A percentile compares a stretch with the other conserved stretches of the same genome.
phyloP scores from a whole-genome alignment of 2,113 vertebrate genomes.

The Acanthisitta chloris region DNA sequence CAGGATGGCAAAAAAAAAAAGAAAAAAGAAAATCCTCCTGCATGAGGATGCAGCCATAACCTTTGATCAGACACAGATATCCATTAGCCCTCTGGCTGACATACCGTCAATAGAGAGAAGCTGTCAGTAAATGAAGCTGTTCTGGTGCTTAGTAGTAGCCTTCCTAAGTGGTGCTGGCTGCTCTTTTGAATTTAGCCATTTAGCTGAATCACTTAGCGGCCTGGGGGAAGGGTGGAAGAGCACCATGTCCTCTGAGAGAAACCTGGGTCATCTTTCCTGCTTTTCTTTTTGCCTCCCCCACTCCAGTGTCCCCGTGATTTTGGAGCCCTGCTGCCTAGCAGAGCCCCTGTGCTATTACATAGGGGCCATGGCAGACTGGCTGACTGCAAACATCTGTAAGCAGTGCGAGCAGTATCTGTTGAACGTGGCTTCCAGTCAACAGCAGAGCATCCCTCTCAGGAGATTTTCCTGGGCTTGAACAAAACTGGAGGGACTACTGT shows the following conservation, averaged over 20 bases:
- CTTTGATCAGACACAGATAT: background rate
- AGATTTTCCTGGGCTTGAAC: slow-evolving; percentile 41
- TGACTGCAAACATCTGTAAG: slow-evolving; percentile 47
- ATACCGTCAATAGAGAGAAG: background rate
- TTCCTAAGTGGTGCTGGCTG: background rate
- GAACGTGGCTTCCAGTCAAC: slow-evolving; percentile 17
- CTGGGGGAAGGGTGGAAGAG: background rate
- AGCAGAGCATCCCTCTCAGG: background rate
- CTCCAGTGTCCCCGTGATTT: slow-evolving; percentile 46
- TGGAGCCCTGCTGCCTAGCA: slow-evolving; percentile 38
- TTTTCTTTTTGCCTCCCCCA: background rate
- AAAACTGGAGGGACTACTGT: background rate
- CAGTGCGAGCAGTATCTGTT: slow-evolving; percentile 46
- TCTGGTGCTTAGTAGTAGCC: background rate
- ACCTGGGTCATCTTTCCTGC: background rate
- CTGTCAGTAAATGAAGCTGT: background rate
- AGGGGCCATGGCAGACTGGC: slow-evolving; percentile 33
- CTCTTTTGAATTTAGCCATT: background rate
- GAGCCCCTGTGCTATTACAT: slow-evolving; percentile 12
- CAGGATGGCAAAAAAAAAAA: background rate
- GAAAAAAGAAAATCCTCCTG: background rate
- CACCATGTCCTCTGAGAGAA: background rate
- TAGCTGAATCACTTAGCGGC: background rate
- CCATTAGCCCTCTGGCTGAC: background rate
- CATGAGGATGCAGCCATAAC: background rate